These are phyloP conservation scores for Hydraecia micacea DNA, from an alignment of 2,888 invertebrate species.

Conservation along the genomic window DNA sequence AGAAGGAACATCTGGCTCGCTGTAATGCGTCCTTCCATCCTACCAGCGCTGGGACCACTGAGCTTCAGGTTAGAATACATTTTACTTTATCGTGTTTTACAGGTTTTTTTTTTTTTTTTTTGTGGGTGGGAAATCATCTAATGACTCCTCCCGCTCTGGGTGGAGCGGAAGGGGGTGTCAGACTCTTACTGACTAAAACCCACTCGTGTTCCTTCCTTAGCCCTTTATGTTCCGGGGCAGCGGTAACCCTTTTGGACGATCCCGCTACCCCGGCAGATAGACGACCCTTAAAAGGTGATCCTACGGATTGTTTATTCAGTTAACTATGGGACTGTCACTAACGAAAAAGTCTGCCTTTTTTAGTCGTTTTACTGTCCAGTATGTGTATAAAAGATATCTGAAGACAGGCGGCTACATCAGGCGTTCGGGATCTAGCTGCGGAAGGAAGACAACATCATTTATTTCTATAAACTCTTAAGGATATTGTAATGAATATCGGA, in stretches of 20 bases:
- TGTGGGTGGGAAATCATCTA: no score
- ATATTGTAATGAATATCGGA: background rate
- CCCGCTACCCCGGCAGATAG: no score
- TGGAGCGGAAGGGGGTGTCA: no score
- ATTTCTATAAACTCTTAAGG: background rate
- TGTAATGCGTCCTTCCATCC: slow-evolving; percentile 83
- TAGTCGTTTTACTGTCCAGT: background rate
- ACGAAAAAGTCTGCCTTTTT: background rate
- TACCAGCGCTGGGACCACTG: slow-evolving; percentile 62
- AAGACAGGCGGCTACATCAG: background rate
- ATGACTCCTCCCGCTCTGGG: no score
- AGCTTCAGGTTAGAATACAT: slow-evolving; percentile 53
- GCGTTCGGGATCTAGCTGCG: background rate
- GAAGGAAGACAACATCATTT: background rate
- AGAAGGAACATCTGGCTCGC: slow-evolving; percentile 84
- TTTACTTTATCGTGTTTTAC: background rate
- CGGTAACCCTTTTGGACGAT: no score
- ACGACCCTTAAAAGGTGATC: background rate
- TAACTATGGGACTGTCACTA: background rate
- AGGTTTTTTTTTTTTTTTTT: no score
- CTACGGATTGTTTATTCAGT: background rate
- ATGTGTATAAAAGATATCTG: background rate
- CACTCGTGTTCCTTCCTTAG: no score
- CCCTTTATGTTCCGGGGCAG: no score
- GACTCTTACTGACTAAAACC: no score